Evolutionary conservation across 2,888 invertebrate genomes (phyloP).

Genomic region (Noctua comes): DNA sequence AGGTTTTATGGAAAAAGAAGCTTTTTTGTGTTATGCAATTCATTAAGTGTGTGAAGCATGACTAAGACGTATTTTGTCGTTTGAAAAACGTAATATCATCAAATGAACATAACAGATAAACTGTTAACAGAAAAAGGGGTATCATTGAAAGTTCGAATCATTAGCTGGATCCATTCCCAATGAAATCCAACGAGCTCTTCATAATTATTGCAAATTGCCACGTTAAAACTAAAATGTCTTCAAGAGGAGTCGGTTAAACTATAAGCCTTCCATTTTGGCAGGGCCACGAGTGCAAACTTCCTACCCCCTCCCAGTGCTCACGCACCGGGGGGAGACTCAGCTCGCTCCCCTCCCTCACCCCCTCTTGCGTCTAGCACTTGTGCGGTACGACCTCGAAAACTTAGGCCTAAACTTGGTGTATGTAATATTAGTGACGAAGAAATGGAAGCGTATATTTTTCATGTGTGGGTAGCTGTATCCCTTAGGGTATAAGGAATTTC

Average conservation of each 20-base stretch:
- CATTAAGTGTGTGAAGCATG: not conserved
- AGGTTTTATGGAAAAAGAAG: not conserved
- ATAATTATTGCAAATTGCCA: constrained; percentile 60
- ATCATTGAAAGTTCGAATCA: not conserved
- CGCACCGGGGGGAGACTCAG: constrained; percentile 65
- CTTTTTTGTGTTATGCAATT: not conserved
- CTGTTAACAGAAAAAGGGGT: not conserved
- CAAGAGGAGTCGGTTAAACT: constrained; percentile 66
- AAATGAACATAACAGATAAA: constrained; percentile 8
- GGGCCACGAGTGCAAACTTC: constrained; percentile 80
- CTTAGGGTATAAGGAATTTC: constrained; percentile 42
- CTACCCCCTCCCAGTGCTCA: constrained; percentile 68
- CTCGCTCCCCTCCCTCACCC: constrained; percentile 60
- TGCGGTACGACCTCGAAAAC: constrained; percentile 84
- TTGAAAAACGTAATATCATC: not conserved
- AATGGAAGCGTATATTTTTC: constrained; percentile 58
- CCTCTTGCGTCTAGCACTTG: constrained; percentile 82
- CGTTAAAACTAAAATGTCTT: constrained; percentile 61
- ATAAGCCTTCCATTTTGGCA: constrained; percentile 74
- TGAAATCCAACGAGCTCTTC: constrained; percentile 44
- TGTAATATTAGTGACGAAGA: constrained; percentile 63
- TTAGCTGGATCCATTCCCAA: constrained; percentile 35
- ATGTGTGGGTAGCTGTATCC: constrained; percentile 42
- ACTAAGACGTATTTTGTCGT: not conserved
- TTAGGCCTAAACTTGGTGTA: constrained; percentile 71